phyloP scores from a whole-genome alignment of 1,140 invertebrate genomes.

The Drosophila biarmipes region DNA sequence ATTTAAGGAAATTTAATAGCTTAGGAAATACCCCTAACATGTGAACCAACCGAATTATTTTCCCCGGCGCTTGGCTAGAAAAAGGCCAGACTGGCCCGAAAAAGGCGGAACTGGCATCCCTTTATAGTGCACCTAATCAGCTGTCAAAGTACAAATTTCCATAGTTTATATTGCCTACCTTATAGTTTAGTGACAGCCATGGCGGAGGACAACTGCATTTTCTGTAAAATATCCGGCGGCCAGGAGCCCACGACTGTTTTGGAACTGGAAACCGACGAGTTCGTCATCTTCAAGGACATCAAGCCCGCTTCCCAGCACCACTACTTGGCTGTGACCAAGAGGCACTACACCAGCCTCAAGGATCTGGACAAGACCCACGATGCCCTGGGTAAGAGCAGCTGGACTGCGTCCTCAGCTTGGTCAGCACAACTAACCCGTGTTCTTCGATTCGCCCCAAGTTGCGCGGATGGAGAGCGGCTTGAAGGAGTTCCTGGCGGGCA shows the following conservation, averaged over 20 bases:
- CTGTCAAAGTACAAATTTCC: slow-evolving; percentile 6
- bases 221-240: slow-evolving; percentile 89
- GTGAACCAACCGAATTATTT: too few species aligned
- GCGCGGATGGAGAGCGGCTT: slow-evolving; percentile 45
- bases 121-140: not conserved
- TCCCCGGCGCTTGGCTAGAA: too few species aligned
- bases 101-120: too few species aligned
- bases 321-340: slow-evolving; percentile 91
- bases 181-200: not conserved
- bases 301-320: slow-evolving; percentile 92
- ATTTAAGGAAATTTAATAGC: too few species aligned
- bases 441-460: slow-evolving; percentile 15
- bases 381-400: slow-evolving; percentile 86
- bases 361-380: slow-evolving; percentile 87
- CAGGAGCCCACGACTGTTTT: slow-evolving; percentile 86
- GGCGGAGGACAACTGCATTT: slow-evolving; percentile 86
- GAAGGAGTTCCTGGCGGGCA: slow-evolving; percentile 26
- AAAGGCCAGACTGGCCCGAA: too few species aligned
- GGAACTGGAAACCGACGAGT: slow-evolving; percentile 89
- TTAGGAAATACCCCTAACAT: too few species aligned
- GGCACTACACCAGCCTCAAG: slow-evolving; percentile 91
- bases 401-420: not conserved
- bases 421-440: too few species aligned
- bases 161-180: not conserved
- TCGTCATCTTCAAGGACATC: slow-evolving; percentile 93